A percentile compares a stretch with the other conserved stretches of the same genome.
Conservation (phyloP, 2,888 invertebrate genomes). For the Zhengitettix transpicula region DNA sequence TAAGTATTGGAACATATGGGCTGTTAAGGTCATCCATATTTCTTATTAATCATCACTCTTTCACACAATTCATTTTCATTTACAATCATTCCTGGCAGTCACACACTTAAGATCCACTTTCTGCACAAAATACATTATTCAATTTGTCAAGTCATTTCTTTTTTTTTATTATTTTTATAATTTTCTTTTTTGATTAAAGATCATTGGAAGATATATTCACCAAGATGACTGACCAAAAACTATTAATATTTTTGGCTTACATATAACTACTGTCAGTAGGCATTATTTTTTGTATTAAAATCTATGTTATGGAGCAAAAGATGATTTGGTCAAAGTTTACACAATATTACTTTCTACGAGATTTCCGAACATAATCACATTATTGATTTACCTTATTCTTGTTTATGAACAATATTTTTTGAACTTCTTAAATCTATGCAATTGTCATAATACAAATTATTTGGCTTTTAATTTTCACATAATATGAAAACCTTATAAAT, state of each 20-base stretch:
- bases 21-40: no score
- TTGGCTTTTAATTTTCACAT: no score
- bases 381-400: not conserved
- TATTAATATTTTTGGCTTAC: not conserved
- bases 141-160: no score
- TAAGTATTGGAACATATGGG: no score
- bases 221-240: conserved; percentile 9
- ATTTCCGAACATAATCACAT: not conserved
- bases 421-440: no score
- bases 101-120: no score
- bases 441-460: no score
- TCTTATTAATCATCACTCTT: no score
- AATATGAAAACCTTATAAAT: no score
- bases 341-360: not conserved
- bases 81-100: no score
- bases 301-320: conserved; percentile 5
- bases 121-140: no score
- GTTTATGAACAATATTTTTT: not conserved
- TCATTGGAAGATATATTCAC: conserved; percentile 15
- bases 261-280: conserved; percentile 1
- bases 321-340: conserved; percentile 6
- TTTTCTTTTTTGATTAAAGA: not conserved
- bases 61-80: no score
- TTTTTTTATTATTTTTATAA: not conserved
- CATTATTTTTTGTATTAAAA: not conserved